A percentile compares a stretch with the other conserved stretches of the same genome.
Evolutionary conservation across 2,888 invertebrate species (phyloP).

Genomic region (Conistra vaccinii): DNA sequence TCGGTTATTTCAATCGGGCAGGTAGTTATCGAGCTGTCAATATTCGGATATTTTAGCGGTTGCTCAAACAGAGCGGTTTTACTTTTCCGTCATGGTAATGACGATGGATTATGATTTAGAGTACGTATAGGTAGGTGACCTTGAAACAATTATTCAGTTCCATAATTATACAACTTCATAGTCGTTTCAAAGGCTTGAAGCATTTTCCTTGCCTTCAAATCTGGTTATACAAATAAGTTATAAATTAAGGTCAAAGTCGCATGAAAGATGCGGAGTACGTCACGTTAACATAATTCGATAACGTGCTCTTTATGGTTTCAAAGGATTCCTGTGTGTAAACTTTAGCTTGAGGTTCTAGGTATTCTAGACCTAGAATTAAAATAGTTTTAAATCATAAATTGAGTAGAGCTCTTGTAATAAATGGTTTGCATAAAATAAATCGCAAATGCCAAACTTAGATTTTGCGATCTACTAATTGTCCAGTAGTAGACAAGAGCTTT

Average conservation of each 20-base stretch:
- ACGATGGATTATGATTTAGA: background rate
- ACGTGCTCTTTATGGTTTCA: constrained; percentile 17
- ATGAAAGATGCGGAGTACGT: constrained; percentile 8
- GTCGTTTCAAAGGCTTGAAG: constrained; percentile 30
- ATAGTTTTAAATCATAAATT: background rate
- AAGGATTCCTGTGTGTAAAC: constrained; percentile 3
- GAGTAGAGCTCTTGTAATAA: background rate
- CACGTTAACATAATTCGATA: constrained; percentile 4
- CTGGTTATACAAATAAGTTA: constrained; percentile 11
- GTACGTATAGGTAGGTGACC: background rate
- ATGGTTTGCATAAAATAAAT: background rate
- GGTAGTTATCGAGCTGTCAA: background rate
- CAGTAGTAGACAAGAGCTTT: background rate
- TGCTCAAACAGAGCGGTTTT: background rate
- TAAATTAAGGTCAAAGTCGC: constrained; percentile 10
- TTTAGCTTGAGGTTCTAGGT: background rate
- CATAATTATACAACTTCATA: constrained; percentile 6
- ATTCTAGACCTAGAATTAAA: background rate
- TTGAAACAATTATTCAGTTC: background rate
- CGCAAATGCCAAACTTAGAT: background rate
- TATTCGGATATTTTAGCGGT: background rate
- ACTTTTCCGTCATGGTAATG: background rate
- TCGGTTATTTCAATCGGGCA: background rate
- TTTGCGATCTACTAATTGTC: background rate
- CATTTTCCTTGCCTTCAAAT: background rate